Percentiles rank a stretch among this genome's conserved stretches.
Conservation (phyloP, 2,888 invertebrate genomes). For the Lithophane leautieri region DNA sequence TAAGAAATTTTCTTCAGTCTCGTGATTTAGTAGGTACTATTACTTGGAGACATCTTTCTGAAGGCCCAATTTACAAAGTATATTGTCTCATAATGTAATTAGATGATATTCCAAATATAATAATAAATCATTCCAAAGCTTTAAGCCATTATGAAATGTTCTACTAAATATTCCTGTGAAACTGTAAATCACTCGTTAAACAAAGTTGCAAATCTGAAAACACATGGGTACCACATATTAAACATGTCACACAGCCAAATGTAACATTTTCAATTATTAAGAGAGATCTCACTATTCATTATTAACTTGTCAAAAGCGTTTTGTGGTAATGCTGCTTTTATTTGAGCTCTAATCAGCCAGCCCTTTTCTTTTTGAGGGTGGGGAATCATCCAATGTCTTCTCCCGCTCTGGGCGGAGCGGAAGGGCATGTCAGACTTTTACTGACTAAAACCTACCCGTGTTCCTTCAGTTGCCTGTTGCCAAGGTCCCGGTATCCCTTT, state of each 20-base stretch:
- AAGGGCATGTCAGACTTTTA: too few relatives aligned
- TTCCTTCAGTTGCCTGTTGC: too few relatives aligned
- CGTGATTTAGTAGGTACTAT: background rate
- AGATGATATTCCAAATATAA: background rate
- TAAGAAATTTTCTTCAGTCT: background rate
- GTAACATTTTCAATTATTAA: conserved; percentile 27
- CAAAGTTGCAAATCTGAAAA: conserved; percentile 5
- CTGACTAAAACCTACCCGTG: too few relatives aligned
- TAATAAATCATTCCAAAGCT: background rate
- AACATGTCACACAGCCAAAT: conserved; percentile 6
- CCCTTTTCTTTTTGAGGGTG: too few relatives aligned
- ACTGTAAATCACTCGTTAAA: background rate
- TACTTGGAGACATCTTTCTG: too few relatives aligned
- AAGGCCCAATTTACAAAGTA: background rate
- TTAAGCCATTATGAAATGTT: background rate
- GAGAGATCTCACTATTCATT: conserved; percentile 18
- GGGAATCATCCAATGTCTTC: too few relatives aligned
- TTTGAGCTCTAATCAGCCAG: background rate
- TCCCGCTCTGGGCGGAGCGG: too few relatives aligned
- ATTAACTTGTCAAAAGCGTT: conserved; percentile 23
- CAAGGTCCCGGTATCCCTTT: too few relatives aligned
- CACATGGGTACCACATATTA: conserved; percentile 10
- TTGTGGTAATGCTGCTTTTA: conserved; percentile 2
- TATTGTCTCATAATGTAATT: background rate
- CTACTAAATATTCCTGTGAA: background rate